A percentile compares a stretch with the other conserved stretches of the same genome.
phyloP scores from a whole-genome alignment of 1,140 invertebrate species.

The Drosophila sturtevanti region DNA sequence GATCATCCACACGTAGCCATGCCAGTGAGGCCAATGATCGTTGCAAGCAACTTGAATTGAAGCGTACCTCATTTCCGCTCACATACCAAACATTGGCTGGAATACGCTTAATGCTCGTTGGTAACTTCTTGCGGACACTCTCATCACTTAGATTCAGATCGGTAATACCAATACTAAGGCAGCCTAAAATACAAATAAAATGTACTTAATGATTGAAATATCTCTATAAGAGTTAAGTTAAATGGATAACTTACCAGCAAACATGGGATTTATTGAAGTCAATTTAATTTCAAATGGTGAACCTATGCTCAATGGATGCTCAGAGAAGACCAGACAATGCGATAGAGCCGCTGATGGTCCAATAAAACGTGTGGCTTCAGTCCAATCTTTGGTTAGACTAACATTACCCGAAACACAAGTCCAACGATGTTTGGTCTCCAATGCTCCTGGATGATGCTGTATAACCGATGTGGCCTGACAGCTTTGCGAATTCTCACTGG shows the following conservation, averaged over 20 bases:
- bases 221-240: background rate
- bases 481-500: slow-evolving; percentile 82
- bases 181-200: slow-evolving; percentile 45
- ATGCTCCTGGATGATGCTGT: slow-evolving; percentile 59
- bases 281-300: slow-evolving; percentile 82
- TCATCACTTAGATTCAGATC: slow-evolving; percentile 80
- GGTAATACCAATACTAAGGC: slow-evolving; percentile 77
- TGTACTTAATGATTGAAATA: background rate
- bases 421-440: slow-evolving; percentile 81
- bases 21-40: slow-evolving; percentile 90
- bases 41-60: slow-evolving; percentile 85
- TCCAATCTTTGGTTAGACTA: slow-evolving; percentile 78
- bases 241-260: slow-evolving; percentile 60
- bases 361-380: slow-evolving; percentile 70
- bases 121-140: slow-evolving; percentile 76
- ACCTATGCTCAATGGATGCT: slow-evolving; percentile 72
- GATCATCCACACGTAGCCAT: slow-evolving; percentile 90
- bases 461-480: slow-evolving; percentile 81
- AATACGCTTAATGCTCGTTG: slow-evolving; percentile 71
- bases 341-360: slow-evolving; percentile 68
- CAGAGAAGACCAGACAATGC: slow-evolving; percentile 77
- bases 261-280: slow-evolving; percentile 75
- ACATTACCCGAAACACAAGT: slow-evolving; percentile 79
- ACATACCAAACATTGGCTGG: slow-evolving; percentile 82
- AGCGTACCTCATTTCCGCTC: slow-evolving; percentile 87